Evolutionary conservation across 2,113 vertebrate species (phyloP), one percentile per base, ranked within the genome.

Genomic region (Chloroceryle aenea): DNA sequence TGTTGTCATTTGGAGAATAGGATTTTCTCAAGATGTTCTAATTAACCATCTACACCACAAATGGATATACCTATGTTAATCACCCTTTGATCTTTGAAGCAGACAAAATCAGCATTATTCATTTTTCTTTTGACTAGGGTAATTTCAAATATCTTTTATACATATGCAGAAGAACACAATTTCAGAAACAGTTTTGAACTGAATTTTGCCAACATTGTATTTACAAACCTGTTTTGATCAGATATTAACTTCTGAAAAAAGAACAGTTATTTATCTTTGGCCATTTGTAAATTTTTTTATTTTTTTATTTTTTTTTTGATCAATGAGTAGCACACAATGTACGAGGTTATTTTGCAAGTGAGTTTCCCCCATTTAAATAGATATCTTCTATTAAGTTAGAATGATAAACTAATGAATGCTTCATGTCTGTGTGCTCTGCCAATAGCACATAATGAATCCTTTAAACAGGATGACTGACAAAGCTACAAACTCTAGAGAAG

Each of bases 321-420:
- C 52, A 84, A 93, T 90, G 77, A 91, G 68, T 36, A 95, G 69
- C 55, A 95, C 34, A 68, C 48, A 95, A 79, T 77, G 47, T 87
- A 68, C 58, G 30, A 67, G 90, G 71, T 93, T 96, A 93, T 92
- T 92, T 93, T 96, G 72, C 69, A 94, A 97, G 79, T 89, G 55
- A 93, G 82, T 90, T 93, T 89, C 32, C 50, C 32, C 79, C 59
- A 93, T 94, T 95, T 92, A 96, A 95, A 87, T 52, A 87, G 78
- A 94, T 87, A 95, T 36, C 4, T 7, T 90, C 27, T 69, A 95
- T 93, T 97, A 96, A 83, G 43, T 96, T 80, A 83, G 77, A 97
- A 96, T 93, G 56, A 95, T 83, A 96, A 96, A 96, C 66, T 80
- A 88, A 92, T 92, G 86, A 95, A 94, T 97, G 95, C 42, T 97